Evolutionary conservation across 2,113 vertebrate species (phyloP).

Genomic region (Xiphorhynchus elegans): DNA sequence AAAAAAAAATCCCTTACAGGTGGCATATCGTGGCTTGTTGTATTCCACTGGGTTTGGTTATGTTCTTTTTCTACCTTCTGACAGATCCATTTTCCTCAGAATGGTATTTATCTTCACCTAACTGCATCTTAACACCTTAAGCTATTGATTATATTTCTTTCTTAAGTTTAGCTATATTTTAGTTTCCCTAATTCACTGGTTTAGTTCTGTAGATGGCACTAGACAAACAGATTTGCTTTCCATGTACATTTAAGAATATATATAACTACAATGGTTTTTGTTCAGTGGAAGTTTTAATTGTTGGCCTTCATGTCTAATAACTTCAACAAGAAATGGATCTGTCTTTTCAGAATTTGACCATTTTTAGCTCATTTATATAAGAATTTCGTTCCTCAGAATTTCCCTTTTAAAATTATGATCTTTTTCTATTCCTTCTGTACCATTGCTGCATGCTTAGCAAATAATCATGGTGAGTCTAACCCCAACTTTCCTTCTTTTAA

Average conservation of each 20-base stretch:
- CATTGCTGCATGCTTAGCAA: background rate
- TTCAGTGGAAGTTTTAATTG: background rate
- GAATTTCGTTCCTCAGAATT: background rate
- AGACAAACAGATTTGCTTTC: background rate
- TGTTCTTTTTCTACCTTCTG: background rate
- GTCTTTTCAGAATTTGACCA: background rate
- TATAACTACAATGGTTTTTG: rapidly evolving
- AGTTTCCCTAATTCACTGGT: background rate
- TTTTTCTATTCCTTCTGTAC: background rate
- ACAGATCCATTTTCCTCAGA: background rate
- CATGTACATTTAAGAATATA: background rate
- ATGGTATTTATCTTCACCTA: background rate
- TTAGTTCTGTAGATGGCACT: background rate
- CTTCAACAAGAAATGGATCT: background rate
- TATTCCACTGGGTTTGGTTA: background rate
- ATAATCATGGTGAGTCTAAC: background rate
- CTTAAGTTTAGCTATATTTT: background rate
- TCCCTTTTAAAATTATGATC: background rate
- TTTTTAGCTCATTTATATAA: background rate
- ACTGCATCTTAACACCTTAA: background rate
- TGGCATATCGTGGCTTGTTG: background rate
- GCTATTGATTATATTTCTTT: background rate
- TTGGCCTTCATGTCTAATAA: background rate
- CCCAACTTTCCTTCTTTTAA: background rate
- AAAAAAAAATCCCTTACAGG: background rate